Base-by-base conservation (phyloP, 2,113 vertebrate genomes). In the Balaeniceps rex region DNA sequence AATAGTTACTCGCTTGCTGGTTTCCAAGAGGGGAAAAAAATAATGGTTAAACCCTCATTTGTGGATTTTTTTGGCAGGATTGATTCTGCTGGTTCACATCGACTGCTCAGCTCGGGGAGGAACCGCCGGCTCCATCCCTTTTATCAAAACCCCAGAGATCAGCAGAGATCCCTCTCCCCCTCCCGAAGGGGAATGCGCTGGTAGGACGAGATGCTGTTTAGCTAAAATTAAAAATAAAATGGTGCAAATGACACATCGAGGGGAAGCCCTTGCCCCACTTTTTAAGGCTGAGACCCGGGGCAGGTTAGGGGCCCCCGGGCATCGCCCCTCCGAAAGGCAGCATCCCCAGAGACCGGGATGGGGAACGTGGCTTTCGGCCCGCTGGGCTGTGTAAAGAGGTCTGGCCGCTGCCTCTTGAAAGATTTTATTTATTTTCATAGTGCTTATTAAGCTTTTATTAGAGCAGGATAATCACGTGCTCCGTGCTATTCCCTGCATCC, bases 221-320 rank as follows among this genome's bases (percentile, higher is more conserved):
- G 47, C 42, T 44, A 12, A 46, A 86, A 68, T 38, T 12, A 33
- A 18, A 51, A 21, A 11, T 24, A 2, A 71, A 87, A 40, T 4
- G 8, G 22, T 11, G 3, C 54, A 49, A 46, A 19, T 11, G 14
- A 4, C 0, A 0, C 0, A 3, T 14, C 3, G 14, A 83, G 69
- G 71, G 72, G 58, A 64, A 54, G 68, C 24, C 34, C 24, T 40
- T 12, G 36, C 0, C 5, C 51, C n/a, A 29, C 2, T 1, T 10
- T 83, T 38, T 36, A 49, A 31, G 0, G 0, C 44, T n/a, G 24
- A n/a, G 75, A 47, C 46, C 68, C 1, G 3, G 33, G 66, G 51
- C 19, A 54, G 60, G 33, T 5, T 25, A 10, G 12, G 25, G 54
- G 2, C 2, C 19, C 14, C 18, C 1, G 5, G 77, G 16, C 58